Evolutionary conservation across 2,797 vertebrate species (phyloP).

Genomic region (Pseudochaenichthys georgianus): DNA sequence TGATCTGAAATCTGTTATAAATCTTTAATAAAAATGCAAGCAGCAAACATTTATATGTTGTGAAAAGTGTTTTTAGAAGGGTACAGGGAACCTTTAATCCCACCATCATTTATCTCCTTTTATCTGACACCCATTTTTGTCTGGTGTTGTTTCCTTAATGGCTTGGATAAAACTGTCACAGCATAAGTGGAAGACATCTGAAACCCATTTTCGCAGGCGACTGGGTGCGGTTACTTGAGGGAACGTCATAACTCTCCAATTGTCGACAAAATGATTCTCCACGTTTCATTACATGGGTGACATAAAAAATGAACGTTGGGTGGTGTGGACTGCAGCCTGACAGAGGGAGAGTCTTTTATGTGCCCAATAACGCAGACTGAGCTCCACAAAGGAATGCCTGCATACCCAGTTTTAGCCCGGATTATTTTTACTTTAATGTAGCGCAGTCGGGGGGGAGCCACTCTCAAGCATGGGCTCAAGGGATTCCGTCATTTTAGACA

Average conservation of each 20-base stretch:
- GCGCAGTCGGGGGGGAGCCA: conserved; percentile 12
- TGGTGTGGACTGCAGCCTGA: not conserved
- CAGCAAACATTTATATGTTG: not conserved
- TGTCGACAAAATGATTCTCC: conserved; percentile 21
- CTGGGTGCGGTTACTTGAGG: conserved; percentile 18
- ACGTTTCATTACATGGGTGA: conserved; percentile 43
- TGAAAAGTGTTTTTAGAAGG: not conserved
- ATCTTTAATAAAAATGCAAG: not conserved
- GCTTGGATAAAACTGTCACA: conserved; percentile 9
- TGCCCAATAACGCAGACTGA: conserved; percentile 49
- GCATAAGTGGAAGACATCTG: not conserved
- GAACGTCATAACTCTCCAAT: conserved; percentile 12
- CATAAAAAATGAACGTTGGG: conserved; percentile 29
- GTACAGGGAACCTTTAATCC: conserved; percentile 9
- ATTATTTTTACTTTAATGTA: conserved; percentile 56
- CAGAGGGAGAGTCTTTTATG: conserved; percentile 42
- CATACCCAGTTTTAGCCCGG: conserved; percentile 41
- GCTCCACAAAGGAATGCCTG: conserved; percentile 37
- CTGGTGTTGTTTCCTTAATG: not conserved
- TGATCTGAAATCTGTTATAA: not conserved
- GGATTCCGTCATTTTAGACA: conserved; percentile 40
- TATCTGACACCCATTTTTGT: conserved; percentile 1
- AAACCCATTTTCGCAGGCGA: conserved; percentile 10
- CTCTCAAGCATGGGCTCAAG: conserved; percentile 19
- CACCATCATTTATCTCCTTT: conserved; percentile 13